Base-by-base conservation (phyloP, 1,140 invertebrate species). In the Plectus sambesii region DNA sequence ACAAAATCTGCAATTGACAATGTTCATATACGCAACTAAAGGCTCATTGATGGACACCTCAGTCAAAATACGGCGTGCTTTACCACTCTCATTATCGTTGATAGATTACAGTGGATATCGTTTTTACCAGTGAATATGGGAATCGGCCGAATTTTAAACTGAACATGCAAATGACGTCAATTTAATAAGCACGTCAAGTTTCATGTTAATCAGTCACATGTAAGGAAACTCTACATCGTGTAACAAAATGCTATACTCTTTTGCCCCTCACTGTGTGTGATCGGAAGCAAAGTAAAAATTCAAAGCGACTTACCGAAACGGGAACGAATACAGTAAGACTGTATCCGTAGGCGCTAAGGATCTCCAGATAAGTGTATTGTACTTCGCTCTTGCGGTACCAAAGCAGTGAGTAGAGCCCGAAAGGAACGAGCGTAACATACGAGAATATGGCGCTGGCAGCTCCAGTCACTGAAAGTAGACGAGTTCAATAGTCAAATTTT, bases 301-400 rank as follows among this genome's bases (percentile, higher is more conserved):
- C n/a, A n/a, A n/a, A n/a, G n/a, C n/a, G 2, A 37, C 71, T 62
- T 59, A 78, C 80, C n/a, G 87, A 85, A 3, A 90, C 81, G 5
- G 89, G 89, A 60, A 96, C 81, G 68, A 88, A 96, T 55, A 94
- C 85, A 26, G 84, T 80, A 33, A 97, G 71, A 0, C 87, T 92
- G 69, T 97, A 97, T 12, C 90, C 90, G 70, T 94, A 97, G 2
- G 93, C 75, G 70, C 87, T 93, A 54, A 94, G 76, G 4, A 92
- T 76, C 58, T 77, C 75, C 51, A 90, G 74, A 59, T 87, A 79
- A 20, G 79, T 79, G 49, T 77, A 75, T 42, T 74, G 75, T 59
- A 80, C 78, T 5, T 78, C 72, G 47, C 73, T 76, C 1, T 74
- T 74, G 27, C 81, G 80, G 79, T 85, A 94, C 72, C 86, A 87